phyloP scores from a whole-genome alignment of 2,888 invertebrate species.

The Drosophila subquinaria region DNA sequence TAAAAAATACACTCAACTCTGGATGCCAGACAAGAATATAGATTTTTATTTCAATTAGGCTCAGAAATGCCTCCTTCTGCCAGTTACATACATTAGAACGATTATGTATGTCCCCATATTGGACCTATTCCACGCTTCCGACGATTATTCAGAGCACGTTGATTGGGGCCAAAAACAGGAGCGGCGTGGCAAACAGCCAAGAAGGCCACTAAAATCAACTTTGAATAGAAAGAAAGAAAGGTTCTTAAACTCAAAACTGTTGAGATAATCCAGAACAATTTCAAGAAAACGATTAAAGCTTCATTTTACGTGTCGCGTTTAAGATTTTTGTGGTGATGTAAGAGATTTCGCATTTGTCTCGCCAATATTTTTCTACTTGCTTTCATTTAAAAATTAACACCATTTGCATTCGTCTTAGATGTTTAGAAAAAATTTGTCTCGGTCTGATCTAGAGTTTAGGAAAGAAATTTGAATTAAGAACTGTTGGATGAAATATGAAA shows the following conservation, averaged over 20 bases:
- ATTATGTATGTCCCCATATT: background rate
- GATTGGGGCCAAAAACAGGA: background rate
- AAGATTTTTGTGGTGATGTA: background rate
- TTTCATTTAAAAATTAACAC: too few relatives aligned
- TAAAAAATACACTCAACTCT: too few relatives aligned
- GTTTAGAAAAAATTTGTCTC: background rate
- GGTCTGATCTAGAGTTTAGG: too few relatives aligned
- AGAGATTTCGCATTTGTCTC: background rate
- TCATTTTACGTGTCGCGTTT: background rate
- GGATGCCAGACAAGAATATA: background rate
- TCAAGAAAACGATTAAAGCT: background rate
- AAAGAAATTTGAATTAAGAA: too few relatives aligned
- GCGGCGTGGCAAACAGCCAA: background rate
- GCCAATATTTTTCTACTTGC: background rate
- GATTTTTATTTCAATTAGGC: background rate
- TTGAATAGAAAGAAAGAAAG: too few relatives aligned
- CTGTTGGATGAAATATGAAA: background rate
- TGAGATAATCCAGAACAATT: too few relatives aligned
- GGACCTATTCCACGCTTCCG: background rate
- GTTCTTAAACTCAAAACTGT: too few relatives aligned
- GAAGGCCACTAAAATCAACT: too few relatives aligned
- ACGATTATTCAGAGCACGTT: background rate
- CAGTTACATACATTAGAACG: too few relatives aligned
- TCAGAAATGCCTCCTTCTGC: too few relatives aligned
- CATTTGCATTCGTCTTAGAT: too few relatives aligned